Base-by-base conservation (phyloP, 2,797 vertebrate species). In the Acipenser transmontanus region DNA sequence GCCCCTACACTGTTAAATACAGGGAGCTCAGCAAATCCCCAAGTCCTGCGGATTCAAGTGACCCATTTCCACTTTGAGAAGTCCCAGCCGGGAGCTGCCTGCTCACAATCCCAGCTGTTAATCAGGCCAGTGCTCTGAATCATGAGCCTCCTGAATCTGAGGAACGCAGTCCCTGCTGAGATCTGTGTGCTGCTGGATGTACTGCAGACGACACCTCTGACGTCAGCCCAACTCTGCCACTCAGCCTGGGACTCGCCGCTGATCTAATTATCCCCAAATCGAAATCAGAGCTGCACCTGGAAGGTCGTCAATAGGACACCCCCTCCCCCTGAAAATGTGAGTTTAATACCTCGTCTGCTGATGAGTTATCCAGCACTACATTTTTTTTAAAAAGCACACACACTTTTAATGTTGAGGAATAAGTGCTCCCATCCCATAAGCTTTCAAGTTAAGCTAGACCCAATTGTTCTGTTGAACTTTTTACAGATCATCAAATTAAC, bases 91-190 rank as follows among this genome's bases (percentile, higher is more conserved):
- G 54, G 14, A 13, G 54, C 54, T 7, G 64, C 66, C 82, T 73
- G 81, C 9, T 11, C 71, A 6, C 73, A 76, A 72, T 78, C 68
- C 71, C 81, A 82, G 77, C 78, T 82, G 84, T 85, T 84, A 81
- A 80, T 56, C 78, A 77, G 80, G 69, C 68, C 76, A 73, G 62
- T 74, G 72, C 79, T 74, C 70, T 69, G 76, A 71, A 79, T 87
- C 85, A 85, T 80, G 77, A 86, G 82, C 62, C 57, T 13, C 63
- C 73, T 48, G 61, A 73, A 75, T 76, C 72, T 10, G 69, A 74
- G 64, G 72, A 67, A 75, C 72, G 49, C 71, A 77, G 73, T 72
- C 74, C 68, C 71, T 77, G 72, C 70, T 66, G 66, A 69, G 70
- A 65, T 49, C 54, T 10, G 5, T 11, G 63, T 74, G 17, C 10